Conservation (phyloP, 2,888 invertebrate genomes). For the Catocala nupta region DNA sequence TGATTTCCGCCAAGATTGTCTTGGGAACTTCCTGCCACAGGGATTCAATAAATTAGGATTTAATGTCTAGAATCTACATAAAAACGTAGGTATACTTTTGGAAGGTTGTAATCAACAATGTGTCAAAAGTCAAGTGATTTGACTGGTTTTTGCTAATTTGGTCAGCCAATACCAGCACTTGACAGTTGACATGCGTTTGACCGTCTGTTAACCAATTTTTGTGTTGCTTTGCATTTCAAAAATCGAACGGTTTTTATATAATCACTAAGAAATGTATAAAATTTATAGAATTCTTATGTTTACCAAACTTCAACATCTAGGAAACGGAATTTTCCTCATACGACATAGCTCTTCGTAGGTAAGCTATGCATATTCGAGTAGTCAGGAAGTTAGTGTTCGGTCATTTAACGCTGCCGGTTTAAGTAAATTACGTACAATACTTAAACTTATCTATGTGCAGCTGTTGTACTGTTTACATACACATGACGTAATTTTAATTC, state of each 20-base stretch:
- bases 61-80: no score
- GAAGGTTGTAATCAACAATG: no score
- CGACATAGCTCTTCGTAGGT: slow-evolving; percentile 18
- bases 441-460: slow-evolving; percentile 53
- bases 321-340: slow-evolving; percentile 41
- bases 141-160: no score
- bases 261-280: neutral
- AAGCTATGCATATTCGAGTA: slow-evolving; percentile 38
- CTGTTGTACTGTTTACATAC: slow-evolving; percentile 50
- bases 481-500: slow-evolving; percentile 28
- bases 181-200: no score
- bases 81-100: no score
- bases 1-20: no score
- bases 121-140: no score
- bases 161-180: no score
- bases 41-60: no score
- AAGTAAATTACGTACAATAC: slow-evolving; percentile 44
- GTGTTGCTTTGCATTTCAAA: no score
- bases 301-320: slow-evolving; percentile 6
- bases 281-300: slow-evolving; percentile 8
- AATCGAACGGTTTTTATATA: neutral
- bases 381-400: slow-evolving; percentile 47
- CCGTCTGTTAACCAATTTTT: no score
- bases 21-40: no score
- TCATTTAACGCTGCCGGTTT: slow-evolving; percentile 43